Evolutionary conservation across 2,888 invertebrate genomes (phyloP).

Genomic region (Notodonta dromedarius): DNA sequence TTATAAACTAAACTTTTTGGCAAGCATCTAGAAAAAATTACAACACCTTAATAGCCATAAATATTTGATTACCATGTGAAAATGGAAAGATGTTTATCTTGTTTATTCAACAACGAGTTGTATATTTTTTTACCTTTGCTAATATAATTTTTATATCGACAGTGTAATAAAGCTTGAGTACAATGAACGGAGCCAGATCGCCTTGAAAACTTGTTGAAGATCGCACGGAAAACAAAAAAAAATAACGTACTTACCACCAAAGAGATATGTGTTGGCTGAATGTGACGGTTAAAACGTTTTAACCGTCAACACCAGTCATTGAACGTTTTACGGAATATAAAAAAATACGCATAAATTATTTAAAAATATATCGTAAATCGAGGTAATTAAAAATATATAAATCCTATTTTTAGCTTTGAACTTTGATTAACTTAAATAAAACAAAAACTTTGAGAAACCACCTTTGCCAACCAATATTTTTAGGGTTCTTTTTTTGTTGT

Average conservation of each 20-base stretch:
- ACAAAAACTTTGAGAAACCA: conserved; percentile 67
- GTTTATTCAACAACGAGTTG: conserved; percentile 45
- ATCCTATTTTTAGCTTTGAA: background rate
- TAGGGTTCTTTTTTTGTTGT: conserved; percentile 82
- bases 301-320: background rate
- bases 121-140: conserved; percentile 32
- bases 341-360: background rate
- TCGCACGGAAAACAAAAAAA: conserved; percentile 49
- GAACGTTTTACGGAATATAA: background rate
- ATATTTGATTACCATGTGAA: conserved; percentile 36
- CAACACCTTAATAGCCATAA: conserved; percentile 14
- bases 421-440: background rate
- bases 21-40: too few relatives aligned
- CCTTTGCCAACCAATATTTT: conserved; percentile 66
- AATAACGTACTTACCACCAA: conserved; percentile 15
- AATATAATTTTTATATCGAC: conserved; percentile 50
- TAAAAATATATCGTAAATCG: too few relatives aligned
- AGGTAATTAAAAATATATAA: too few relatives aligned
- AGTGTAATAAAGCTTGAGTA: conserved; percentile 65
- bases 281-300: too few relatives aligned
- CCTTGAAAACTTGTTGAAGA: conserved; percentile 71
- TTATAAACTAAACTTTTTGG: too few relatives aligned
- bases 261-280: too few relatives aligned
- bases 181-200: conserved; percentile 73
- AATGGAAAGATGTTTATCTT: conserved; percentile 23